These are phyloP conservation scores for Microdon myrmicae DNA, from an alignment of 2,888 invertebrate species.

Conservation along the genomic window DNA sequence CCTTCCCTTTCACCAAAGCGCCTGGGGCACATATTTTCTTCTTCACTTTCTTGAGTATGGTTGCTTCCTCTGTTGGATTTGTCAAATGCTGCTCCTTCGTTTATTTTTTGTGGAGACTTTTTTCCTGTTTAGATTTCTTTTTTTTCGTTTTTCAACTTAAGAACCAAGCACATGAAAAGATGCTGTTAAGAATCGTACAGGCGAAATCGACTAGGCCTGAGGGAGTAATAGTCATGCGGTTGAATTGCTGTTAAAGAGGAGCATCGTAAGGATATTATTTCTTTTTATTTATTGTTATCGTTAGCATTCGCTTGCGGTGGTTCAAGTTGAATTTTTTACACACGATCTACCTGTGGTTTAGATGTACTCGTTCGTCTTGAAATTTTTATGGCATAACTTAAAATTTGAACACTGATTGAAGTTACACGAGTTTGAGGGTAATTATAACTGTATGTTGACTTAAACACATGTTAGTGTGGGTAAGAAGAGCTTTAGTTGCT, in stretches of 20 bases:
- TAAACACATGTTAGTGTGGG: too few species aligned
- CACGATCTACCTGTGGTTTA: too few species aligned
- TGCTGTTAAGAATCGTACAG: constrained; percentile 27
- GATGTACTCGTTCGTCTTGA: too few species aligned
- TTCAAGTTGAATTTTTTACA: too few species aligned
- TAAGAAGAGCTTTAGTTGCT: too few species aligned
- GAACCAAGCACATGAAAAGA: constrained; percentile 12
- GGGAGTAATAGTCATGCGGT: constrained; percentile 46
- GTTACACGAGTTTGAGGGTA: too few species aligned
- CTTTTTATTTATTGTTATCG: constrained; percentile 16
- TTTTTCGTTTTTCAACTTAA: constrained; percentile 24
- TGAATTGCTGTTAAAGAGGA: constrained; percentile 38
- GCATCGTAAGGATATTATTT: constrained; percentile 1
- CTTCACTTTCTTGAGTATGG: constrained; percentile 6
- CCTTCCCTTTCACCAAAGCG: constrained; percentile 9
- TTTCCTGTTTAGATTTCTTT: constrained; percentile 23
- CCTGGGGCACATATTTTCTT: constrained; percentile 4
- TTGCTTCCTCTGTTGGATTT: not conserved
- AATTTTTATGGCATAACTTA: too few species aligned
- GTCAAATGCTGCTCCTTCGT: not conserved
- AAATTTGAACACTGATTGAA: too few species aligned
- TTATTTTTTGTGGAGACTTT: constrained; percentile 11
- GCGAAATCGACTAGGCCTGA: constrained; percentile 42
- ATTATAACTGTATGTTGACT: too few species aligned
- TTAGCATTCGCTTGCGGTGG: constrained; percentile 11